Percentiles rank a stretch among this genome's conserved stretches.
phyloP scores from a whole-genome alignment of 64 coral and sea anemone species.

The Stylophora pistillata region DNA sequence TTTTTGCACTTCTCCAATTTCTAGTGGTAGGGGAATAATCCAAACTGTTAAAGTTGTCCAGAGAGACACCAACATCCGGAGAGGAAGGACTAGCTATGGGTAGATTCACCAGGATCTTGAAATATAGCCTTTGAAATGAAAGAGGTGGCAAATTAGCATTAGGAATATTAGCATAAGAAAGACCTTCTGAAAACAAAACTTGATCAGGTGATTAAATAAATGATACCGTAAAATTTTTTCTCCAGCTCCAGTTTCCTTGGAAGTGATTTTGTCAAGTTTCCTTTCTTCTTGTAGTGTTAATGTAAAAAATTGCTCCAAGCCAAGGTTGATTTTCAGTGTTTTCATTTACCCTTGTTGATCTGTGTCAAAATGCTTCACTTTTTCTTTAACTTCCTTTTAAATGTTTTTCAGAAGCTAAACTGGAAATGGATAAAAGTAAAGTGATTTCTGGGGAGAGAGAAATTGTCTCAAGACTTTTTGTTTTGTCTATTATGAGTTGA shows the following conservation, averaged over 20 bases:
- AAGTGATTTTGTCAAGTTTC: neutral
- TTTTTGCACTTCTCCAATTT: neutral
- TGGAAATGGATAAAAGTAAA: neutral
- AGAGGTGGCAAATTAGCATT: neutral
- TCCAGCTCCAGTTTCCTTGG: neutral
- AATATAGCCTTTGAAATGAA: neutral
- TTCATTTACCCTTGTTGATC: neutral
- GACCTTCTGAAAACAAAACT: neutral
- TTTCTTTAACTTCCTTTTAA: neutral
- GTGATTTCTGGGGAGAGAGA: neutral
- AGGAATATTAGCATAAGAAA: neutral
- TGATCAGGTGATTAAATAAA: slow-evolving; percentile 17
- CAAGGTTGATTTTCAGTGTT: neutral
- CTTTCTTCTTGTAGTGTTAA: neutral
- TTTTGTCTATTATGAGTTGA: neutral
- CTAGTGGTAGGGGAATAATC: neutral
- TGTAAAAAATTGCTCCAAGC: neutral
- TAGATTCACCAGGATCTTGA: neutral
- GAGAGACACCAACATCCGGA: neutral
- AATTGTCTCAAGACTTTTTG: neutral
- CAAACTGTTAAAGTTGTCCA: neutral
- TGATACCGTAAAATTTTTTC: slow-evolving; percentile 3
- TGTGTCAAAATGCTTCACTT: neutral
- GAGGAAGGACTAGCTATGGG: neutral
- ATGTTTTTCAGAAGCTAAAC: neutral